Evolutionary conservation across 2,888 invertebrate species (phyloP).

Genomic region (Tetanocera ferruginea): DNA sequence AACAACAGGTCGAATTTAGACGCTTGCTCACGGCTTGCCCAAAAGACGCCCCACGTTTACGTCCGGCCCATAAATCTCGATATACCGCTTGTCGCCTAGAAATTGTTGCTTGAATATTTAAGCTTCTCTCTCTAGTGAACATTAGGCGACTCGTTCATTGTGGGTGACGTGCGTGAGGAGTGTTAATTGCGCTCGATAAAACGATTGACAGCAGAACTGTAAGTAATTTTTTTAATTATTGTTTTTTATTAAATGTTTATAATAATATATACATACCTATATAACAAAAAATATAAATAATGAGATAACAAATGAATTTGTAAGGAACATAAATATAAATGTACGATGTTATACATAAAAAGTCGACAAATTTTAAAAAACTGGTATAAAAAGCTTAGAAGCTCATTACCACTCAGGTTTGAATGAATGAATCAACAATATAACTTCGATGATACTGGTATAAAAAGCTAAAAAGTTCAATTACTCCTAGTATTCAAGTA

Average conservation of each 20-base stretch:
- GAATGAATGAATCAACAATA: too few species aligned
- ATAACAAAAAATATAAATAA: not conserved
- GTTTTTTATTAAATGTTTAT: not conserved
- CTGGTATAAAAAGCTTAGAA: too few species aligned
- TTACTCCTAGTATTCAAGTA: too few species aligned
- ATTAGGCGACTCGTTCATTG: not conserved
- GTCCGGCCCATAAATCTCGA: too few species aligned
- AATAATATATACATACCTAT: not conserved
- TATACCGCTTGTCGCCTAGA: too few species aligned
- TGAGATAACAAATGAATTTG: not conserved
- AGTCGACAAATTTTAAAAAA: not conserved
- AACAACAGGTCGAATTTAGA: not conserved
- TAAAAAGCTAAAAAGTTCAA: too few species aligned
- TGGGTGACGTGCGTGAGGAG: not conserved
- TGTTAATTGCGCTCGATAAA: not conserved
- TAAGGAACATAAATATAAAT: not conserved
- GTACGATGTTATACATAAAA: not conserved
- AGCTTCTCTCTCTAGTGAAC: too few species aligned
- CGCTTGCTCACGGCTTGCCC: conserved; percentile 2
- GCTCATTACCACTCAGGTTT: too few species aligned
- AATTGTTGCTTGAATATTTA: too few species aligned
- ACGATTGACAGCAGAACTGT: not conserved
- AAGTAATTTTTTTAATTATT: not conserved
- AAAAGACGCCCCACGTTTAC: not conserved
- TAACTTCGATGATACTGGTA: too few species aligned